These are phyloP conservation scores for Tigriopus californicus DNA, from an alignment of 2,888 invertebrate species.

Conservation along the genomic window DNA sequence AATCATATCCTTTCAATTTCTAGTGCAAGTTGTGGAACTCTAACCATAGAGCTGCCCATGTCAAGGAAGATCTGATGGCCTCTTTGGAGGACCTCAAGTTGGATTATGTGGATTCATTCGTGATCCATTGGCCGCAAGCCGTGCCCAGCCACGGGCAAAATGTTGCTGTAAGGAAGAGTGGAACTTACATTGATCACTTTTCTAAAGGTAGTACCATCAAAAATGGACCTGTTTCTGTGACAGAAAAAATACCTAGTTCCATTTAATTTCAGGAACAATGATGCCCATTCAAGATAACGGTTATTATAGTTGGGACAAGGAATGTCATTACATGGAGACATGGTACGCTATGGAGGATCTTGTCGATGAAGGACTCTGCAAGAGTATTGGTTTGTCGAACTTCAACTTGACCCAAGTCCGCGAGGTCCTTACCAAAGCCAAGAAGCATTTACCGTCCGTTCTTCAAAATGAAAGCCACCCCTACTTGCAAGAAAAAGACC, in stretches of 20 bases:
- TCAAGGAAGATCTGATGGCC: conserved; percentile 1
- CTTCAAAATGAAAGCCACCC: conserved; percentile 14
- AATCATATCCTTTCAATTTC: too few relatives aligned
- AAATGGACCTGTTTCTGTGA: too few relatives aligned
- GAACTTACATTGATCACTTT: conserved; percentile 1
- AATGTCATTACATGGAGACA: conserved; percentile 9
- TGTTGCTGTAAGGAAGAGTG: background rate
- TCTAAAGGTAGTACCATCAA: too few relatives aligned
- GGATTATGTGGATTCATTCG: conserved; percentile 12
- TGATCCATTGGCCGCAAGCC: conserved; percentile 11
- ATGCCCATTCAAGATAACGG: conserved; percentile 5
- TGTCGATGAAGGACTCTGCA: background rate
- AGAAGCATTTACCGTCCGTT: conserved; percentile 4
- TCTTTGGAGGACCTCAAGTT: conserved; percentile 3
- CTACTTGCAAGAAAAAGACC: conserved; percentile 8
- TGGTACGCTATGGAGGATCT: conserved; percentile 8
- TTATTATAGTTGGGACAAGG: background rate
- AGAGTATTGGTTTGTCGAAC: conserved; percentile 5
- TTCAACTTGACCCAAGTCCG: conserved; percentile 4
- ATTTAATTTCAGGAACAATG: background rate
- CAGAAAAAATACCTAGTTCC: too few relatives aligned
- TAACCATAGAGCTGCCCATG: conserved; percentile 4
- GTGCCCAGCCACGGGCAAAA: background rate
- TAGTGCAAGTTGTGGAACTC: conserved; percentile 8
- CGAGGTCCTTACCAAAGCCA: background rate